A percentile compares a stretch with the other conserved stretches of the same genome.
phyloP scores from a whole-genome alignment of 2,888 invertebrate genomes.

The Pycnomerus fuliginosus region DNA sequence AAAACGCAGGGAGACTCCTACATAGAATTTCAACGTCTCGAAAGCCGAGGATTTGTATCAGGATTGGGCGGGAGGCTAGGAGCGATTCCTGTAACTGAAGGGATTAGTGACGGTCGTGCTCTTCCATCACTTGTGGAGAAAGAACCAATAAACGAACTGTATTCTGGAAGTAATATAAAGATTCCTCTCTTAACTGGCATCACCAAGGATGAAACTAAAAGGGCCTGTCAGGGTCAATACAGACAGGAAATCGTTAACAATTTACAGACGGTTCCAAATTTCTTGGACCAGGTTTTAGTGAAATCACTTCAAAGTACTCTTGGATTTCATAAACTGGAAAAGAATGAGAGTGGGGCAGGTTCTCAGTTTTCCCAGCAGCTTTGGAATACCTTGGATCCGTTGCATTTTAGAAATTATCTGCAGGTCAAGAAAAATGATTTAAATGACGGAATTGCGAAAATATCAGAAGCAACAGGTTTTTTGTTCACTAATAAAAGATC shows the following conservation, averaged over 20 bases:
- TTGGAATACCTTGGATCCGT: conserved; percentile 32
- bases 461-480: conserved; percentile 66
- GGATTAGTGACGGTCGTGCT: conserved; percentile 63
- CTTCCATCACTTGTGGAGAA: conserved; percentile 67
- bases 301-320: conserved; percentile 45
- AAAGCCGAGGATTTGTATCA: conserved; percentile 62
- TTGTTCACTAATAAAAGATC: too few relatives aligned
- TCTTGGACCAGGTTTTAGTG: conserved; percentile 49
- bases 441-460: conserved; percentile 57
- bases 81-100: conserved; percentile 69
- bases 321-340: conserved; percentile 3
- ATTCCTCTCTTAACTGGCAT: conserved; percentile 74
- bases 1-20: conserved; percentile 66
- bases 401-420: conserved; percentile 47
- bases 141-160: conserved; percentile 62
- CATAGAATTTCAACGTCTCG: conserved; percentile 59
- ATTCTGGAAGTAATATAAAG: conserved; percentile 56
- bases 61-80: conserved; percentile 63
- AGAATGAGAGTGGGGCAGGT: conserved; percentile 4
- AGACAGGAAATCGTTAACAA: conserved; percentile 49
- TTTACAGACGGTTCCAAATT: conserved; percentile 50
- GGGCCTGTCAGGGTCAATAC: conserved; percentile 50
- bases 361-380: background rate
- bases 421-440: conserved; percentile 40
- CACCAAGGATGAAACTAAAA: conserved; percentile 69